phyloP scores from a whole-genome alignment of 2,113 vertebrate species.

The Megalops atlanticus region DNA sequence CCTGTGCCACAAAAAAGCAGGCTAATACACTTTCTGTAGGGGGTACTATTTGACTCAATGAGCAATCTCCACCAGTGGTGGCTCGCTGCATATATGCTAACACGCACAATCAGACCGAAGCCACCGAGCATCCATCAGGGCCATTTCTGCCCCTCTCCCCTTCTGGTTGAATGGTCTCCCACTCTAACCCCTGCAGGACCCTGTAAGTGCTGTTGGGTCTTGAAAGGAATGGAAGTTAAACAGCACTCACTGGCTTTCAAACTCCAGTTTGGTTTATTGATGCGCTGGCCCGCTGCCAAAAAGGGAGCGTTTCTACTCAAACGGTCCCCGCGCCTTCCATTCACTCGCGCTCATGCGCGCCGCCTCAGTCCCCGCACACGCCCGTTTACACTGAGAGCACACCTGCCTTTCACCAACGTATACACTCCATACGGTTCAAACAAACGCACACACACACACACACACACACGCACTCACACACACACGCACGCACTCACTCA shows the following conservation, averaged over 20 bases:
- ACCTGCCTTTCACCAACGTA: too few relatives aligned
- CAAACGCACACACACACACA: too few relatives aligned
- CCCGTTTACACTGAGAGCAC: too few relatives aligned
- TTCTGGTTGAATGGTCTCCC: not conserved
- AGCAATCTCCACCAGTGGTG: not conserved
- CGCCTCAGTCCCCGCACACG: too few relatives aligned
- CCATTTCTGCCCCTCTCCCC: not conserved
- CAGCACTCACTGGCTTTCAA: slow-evolving; percentile 50
- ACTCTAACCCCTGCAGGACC: slow-evolving; percentile 1
- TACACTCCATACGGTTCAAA: too few relatives aligned
- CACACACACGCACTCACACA: too few relatives aligned
- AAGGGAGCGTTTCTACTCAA: slow-evolving; percentile 9
- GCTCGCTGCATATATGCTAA: not conserved
- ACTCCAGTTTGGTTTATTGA: slow-evolving; percentile 52
- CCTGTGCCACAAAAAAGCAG: not conserved
- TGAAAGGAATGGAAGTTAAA: slow-evolving; percentile 46
- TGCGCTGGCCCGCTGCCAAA: slow-evolving; percentile 27
- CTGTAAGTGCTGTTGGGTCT: slow-evolving; percentile 10
- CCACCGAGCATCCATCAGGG: not conserved
- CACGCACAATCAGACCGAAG: not conserved
- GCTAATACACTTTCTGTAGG: slow-evolving; percentile 10
- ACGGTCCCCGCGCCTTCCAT: not conserved
- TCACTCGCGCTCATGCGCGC: too few relatives aligned
- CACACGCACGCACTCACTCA: too few relatives aligned
- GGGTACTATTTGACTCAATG: not conserved